Percentiles rank a stretch among this genome's conserved stretches.
phyloP scores from a whole-genome alignment of 2,797 vertebrate species.

The Leucoraja ocellata region DNA sequence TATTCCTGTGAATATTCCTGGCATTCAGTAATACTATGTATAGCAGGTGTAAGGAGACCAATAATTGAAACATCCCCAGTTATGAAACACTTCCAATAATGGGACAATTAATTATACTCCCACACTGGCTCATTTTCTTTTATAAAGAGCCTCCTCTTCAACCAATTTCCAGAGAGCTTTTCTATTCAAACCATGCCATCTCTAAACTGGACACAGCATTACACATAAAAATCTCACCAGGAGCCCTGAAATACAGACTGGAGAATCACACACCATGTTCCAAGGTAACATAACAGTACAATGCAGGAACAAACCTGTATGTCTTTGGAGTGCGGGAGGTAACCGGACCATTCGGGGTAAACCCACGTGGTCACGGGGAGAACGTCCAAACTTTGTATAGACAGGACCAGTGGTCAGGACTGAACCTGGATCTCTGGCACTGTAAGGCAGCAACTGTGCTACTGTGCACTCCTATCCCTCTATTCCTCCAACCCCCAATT shows the following conservation, averaged over 20 bases:
- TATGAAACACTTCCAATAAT: not conserved
- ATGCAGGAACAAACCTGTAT: no score
- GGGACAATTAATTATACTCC: not conserved
- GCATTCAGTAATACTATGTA: not conserved
- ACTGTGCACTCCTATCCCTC: no score
- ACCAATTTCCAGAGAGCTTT: not conserved
- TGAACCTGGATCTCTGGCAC: no score
- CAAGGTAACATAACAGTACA: not conserved
- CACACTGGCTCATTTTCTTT: not conserved
- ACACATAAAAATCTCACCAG: not conserved
- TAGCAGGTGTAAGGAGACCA: not conserved
- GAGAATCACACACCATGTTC: not conserved
- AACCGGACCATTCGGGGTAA: no score
- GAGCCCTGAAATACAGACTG: not conserved
- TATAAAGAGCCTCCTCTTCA: not conserved
- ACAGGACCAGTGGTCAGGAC: no score
- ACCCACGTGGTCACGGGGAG: no score
- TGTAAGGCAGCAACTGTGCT: no score
- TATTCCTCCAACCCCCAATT: no score
- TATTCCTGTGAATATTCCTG: not conserved
- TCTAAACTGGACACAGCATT: not conserved
- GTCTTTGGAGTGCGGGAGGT: no score
- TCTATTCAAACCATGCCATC: not conserved
- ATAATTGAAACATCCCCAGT: not conserved
- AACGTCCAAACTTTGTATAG: no score